Conservation (phyloP, 2,888 invertebrate genomes). For the Seladonia tumulorum region DNA sequence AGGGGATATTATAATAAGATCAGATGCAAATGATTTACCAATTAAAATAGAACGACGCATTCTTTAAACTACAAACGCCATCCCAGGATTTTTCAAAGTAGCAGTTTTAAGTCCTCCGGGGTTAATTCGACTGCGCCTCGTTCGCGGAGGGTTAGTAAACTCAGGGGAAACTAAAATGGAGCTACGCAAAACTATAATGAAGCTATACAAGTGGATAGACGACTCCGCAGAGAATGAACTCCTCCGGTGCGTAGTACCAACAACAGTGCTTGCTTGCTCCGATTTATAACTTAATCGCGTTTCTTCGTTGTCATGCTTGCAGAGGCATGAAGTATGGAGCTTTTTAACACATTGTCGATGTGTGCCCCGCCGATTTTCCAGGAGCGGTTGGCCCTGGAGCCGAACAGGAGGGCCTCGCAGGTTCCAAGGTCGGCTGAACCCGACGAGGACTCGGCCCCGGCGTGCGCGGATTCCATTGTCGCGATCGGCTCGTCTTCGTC, state of each 20-base stretch:
- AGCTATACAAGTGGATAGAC: neutral
- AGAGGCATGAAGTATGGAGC: neutral
- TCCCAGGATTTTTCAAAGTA: neutral
- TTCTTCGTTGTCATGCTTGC: too few relatives aligned
- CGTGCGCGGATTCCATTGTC: conserved; percentile 32
- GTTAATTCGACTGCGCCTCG: neutral
- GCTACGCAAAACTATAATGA: neutral
- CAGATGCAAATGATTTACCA: neutral
- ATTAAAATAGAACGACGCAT: too few relatives aligned
- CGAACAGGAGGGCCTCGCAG: neutral
- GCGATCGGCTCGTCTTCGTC: conserved; percentile 17
- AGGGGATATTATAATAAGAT: too few relatives aligned
- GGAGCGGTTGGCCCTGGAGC: neutral
- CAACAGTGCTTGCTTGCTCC: neutral
- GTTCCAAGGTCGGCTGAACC: neutral
- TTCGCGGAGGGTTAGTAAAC: neutral
- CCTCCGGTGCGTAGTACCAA: neutral
- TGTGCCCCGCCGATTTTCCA: neutral
- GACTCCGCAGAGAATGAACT: neutral
- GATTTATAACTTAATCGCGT: neutral
- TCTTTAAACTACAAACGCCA: neutral
- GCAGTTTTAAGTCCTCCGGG: neutral
- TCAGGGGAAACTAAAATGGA: neutral
- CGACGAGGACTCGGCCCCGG: neutral
- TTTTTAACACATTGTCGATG: neutral